phyloP scores from a whole-genome alignment of 2,113 vertebrate species.

The Brachyhypopomus occidentalis region DNA sequence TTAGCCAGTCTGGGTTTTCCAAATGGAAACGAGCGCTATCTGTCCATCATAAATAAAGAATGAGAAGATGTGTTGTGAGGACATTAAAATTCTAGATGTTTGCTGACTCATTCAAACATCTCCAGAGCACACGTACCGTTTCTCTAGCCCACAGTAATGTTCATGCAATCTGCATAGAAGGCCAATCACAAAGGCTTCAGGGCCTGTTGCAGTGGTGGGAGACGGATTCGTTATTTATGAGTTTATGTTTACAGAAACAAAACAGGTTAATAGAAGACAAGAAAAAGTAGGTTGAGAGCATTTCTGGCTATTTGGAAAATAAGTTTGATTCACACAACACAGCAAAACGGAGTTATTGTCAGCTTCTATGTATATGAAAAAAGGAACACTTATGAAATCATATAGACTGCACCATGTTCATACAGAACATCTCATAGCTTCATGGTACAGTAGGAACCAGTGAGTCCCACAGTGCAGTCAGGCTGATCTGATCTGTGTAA shows the following conservation, averaged over 20 bases:
- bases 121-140: neutral
- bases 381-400: neutral
- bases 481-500: neutral
- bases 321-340: neutral
- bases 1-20: conserved; percentile 17
- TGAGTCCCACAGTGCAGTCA: neutral
- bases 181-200: neutral
- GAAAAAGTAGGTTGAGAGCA: too few relatives aligned
- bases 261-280: neutral
- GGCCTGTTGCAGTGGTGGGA: neutral
- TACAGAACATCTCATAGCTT: neutral
- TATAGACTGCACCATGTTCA: too few relatives aligned
- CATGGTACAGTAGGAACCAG: neutral
- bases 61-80: neutral
- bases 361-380: neutral
- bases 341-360: too few relatives aligned
- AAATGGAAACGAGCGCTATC: conserved; percentile 24
- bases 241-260: neutral
- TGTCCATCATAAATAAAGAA: conserved; percentile 25
- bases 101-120: neutral
- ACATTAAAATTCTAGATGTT: conserved; percentile 4
- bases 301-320: neutral
- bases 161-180: neutral
- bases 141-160: neutral
- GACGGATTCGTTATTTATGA: neutral